A percentile compares a stretch with the other conserved stretches of the same genome.
These are phyloP conservation scores for Maccullochella peelii DNA, from an alignment of 2,113 vertebrate genomes.

Conservation along the genomic window DNA sequence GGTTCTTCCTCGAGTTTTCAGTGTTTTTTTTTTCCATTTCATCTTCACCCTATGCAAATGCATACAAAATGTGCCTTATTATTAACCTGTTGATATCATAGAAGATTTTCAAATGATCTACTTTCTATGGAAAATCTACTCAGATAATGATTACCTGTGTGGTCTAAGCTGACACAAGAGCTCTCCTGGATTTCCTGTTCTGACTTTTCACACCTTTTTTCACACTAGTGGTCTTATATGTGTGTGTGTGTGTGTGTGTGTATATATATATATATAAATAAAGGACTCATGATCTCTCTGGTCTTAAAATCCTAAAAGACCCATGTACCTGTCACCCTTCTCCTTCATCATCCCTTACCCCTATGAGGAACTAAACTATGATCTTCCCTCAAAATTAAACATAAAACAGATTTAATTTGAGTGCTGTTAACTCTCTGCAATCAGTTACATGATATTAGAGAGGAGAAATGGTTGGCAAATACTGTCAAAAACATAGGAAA, in stretches of 20 bases:
- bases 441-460: not conserved
- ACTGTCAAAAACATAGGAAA: not conserved
- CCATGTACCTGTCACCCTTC: not conserved
- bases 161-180: not conserved
- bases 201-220: not conserved
- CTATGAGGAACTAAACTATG: not conserved
- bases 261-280: too few species aligned
- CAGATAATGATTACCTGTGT: not conserved
- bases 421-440: not conserved
- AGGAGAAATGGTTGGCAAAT: not conserved
- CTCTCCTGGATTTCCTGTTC: not conserved
- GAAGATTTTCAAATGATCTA: not conserved
- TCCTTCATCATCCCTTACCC: not conserved
- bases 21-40: constrained; percentile 51
- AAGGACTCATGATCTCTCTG: not conserved
- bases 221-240: too few species aligned
- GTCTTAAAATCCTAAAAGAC: not conserved
- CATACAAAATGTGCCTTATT: constrained; percentile 1
- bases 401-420: not conserved
- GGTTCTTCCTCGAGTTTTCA: constrained; percentile 72
- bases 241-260: too few species aligned
- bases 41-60: constrained; percentile 29
- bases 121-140: not conserved
- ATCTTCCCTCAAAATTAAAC: not conserved
- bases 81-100: constrained; percentile 51